Conservation (phyloP, 2,888 invertebrate species). For the Eristalinus sepulchralis region DNA sequence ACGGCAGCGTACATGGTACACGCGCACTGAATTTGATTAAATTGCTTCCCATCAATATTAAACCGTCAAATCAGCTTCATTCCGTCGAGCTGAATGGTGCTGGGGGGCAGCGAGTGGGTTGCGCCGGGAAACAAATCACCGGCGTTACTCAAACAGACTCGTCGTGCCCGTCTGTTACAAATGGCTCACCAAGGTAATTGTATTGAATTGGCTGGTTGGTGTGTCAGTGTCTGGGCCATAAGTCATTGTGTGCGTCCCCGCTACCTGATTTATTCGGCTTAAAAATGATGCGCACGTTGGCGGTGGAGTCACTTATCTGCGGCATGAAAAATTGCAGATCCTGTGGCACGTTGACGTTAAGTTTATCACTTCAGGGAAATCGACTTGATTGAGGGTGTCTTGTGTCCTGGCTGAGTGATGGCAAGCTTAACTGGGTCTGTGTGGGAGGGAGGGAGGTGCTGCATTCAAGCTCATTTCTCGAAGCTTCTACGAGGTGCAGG, state of each 20-base stretch:
- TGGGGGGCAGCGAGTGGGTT: neutral
- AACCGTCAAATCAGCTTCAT: conserved; percentile 14
- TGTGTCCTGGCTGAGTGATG: neutral
- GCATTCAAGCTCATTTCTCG: too few relatives aligned
- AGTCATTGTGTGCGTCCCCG: neutral
- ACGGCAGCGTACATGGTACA: conserved; percentile 12
- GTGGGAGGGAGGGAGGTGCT: too few relatives aligned
- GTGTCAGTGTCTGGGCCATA: neutral
- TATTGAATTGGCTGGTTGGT: conserved; percentile 20
- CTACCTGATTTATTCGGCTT: conserved; percentile 26
- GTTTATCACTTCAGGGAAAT: conserved; percentile 6
- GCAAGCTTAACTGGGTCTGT: neutral
- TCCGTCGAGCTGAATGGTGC: neutral
- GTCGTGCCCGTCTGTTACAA: conserved; percentile 11
- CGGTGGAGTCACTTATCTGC: neutral
- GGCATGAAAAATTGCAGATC: conserved; percentile 8
- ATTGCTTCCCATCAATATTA: conserved; percentile 35
- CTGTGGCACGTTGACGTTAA: neutral
- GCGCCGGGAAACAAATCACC: conserved; percentile 32
- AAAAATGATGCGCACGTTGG: conserved; percentile 3
- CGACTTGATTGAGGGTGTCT: neutral
- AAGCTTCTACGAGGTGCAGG: too few relatives aligned
- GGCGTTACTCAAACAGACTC: conserved; percentile 21
- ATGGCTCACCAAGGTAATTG: conserved; percentile 22
- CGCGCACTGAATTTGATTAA: conserved; percentile 30